Evolutionary conservation across 2,113 vertebrate genomes (phyloP).

Genomic region (Phrynocephalus versicolor): DNA sequence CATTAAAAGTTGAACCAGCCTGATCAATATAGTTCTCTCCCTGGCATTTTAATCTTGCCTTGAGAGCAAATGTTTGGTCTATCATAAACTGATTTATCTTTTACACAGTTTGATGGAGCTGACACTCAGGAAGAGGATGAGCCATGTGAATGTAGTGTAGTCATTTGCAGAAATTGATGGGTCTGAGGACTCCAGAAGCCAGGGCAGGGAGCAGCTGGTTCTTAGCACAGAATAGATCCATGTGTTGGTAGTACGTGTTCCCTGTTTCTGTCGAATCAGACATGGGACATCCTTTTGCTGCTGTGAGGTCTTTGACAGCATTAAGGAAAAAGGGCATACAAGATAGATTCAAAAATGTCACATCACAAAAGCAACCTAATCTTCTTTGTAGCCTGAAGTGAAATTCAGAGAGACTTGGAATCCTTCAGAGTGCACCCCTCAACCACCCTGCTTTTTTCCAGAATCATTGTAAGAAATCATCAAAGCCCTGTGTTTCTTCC

Average conservation of each 20-base stretch:
- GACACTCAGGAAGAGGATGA: constrained; percentile 52
- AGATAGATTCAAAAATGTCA: constrained; percentile 64
- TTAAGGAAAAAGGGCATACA: constrained; percentile 61
- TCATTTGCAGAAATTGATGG: constrained; percentile 68
- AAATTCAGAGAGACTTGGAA: constrained; percentile 53
- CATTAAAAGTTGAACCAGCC: constrained; percentile 39
- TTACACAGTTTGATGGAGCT: constrained; percentile 49
- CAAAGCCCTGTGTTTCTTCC: constrained; percentile 24
- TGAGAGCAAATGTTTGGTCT: constrained; percentile 52
- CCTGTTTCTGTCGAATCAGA: constrained; percentile 49
- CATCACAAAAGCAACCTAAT: constrained; percentile 57
- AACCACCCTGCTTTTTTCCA: not conserved
- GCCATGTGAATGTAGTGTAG: constrained; percentile 53
- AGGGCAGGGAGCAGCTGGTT: constrained; percentile 58
- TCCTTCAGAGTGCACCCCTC: constrained; percentile 51
- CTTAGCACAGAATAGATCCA: constrained; percentile 41
- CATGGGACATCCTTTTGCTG: constrained; percentile 47
- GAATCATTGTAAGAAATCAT: constrained; percentile 51
- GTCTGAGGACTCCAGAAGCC: constrained; percentile 20
- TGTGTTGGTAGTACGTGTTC: constrained; percentile 63
- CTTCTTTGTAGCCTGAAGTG: constrained; percentile 49
- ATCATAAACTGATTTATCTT: constrained; percentile 49
- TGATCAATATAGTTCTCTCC: constrained; percentile 59
- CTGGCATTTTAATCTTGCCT: constrained; percentile 49
- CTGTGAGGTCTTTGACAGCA: constrained; percentile 69